Evolutionary conservation across 2,888 invertebrate species (phyloP).

Genomic region (Molorchus minor): DNA sequence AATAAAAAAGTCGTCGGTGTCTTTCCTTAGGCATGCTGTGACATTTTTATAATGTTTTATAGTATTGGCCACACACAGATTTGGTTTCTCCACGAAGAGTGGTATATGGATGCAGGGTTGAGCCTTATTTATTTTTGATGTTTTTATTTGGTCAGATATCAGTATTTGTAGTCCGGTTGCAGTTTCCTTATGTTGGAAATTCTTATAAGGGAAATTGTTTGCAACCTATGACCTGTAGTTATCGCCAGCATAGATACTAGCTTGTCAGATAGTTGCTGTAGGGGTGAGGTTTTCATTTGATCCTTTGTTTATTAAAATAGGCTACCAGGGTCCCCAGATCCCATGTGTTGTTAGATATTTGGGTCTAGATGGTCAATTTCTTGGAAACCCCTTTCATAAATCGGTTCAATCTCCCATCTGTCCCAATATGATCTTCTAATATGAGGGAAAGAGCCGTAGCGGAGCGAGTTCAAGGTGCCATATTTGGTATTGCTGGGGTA

Average conservation of each 20-base stretch:
- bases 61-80: neutral
- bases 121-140: neutral
- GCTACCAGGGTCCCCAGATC: too few species aligned
- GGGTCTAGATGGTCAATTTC: neutral
- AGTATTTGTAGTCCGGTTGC: neutral
- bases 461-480: neutral
- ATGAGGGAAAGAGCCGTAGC: neutral
- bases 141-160: slow-evolving; percentile 5
- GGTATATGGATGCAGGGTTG: slow-evolving; percentile 9
- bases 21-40: too few species aligned
- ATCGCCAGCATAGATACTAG: too few species aligned
- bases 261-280: too few species aligned
- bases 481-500: neutral
- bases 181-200: neutral
- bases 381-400: neutral
- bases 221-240: too few species aligned
- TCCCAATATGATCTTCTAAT: neutral
- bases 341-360: neutral
- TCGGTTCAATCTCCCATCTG: neutral
- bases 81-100: too few species aligned
- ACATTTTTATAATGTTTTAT: neutral
- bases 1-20: neutral
- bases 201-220: too few species aligned
- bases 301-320: too few species aligned
- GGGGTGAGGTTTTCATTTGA: too few species aligned